phyloP scores from a whole-genome alignment of 2,888 invertebrate species.

The Tortricodes alternella region DNA sequence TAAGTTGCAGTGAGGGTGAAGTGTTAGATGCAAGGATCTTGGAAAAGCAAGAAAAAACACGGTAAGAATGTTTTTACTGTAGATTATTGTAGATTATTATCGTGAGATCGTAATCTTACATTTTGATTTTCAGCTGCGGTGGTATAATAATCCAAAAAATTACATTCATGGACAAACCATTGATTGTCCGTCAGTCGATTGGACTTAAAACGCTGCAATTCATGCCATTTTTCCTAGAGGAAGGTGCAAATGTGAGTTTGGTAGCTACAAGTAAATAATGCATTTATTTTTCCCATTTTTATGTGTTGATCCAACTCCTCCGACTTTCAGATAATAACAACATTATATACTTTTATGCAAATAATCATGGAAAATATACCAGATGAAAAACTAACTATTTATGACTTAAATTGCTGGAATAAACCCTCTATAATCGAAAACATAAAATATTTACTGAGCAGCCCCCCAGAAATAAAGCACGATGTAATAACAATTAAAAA shows the following conservation, averaged over 20 bases:
- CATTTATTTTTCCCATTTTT: no score
- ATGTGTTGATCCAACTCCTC: no score
- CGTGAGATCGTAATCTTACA: background rate
- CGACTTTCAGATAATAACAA: slow-evolving; percentile 7
- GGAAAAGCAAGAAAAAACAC: background rate
- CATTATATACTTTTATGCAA: slow-evolving; percentile 20
- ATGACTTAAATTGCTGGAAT: background rate
- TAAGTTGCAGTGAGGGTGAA: background rate
- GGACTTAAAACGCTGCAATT: slow-evolving; percentile 9
- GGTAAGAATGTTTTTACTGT: no score
- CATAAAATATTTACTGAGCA: background rate
- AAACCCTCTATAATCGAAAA: slow-evolving; percentile 4
- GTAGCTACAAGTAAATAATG: no score
- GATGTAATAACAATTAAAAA: background rate
- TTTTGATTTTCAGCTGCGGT: background rate
- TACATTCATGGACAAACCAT: slow-evolving; percentile 5
- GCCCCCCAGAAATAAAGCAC: slow-evolving; percentile 11
- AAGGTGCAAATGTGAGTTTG: slow-evolving; percentile 10
- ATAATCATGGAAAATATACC: slow-evolving; percentile 9
- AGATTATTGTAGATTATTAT: no score
- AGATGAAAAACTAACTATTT: background rate
- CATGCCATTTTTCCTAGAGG: slow-evolving; percentile 10
- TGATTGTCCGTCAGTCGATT: background rate
- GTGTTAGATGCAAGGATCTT: slow-evolving; percentile 2
- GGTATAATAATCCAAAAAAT: background rate